phyloP scores from a whole-genome alignment of 2,113 vertebrate genomes.

The Dipodomys ordii region DNA sequence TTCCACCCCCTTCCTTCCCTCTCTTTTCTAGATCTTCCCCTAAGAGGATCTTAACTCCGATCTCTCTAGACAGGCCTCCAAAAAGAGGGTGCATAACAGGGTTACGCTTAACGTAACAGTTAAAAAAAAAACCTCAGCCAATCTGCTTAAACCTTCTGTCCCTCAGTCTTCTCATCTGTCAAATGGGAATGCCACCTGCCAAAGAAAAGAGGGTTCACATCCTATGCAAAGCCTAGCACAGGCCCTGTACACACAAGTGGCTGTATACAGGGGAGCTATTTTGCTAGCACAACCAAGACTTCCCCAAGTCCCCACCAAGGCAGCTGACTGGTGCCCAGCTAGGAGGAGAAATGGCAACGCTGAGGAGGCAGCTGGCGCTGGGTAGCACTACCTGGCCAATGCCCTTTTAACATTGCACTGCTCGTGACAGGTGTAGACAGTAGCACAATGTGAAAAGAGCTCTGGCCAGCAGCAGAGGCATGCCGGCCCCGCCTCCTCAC shows the following conservation, averaged over 20 bases:
- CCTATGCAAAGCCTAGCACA: too few species aligned
- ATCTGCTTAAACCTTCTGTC: not conserved
- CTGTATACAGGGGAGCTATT: not conserved
- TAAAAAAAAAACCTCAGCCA: not conserved
- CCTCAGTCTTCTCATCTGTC: constrained; percentile 14
- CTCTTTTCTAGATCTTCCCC: not conserved
- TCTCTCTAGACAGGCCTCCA: not conserved
- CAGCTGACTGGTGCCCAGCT: constrained; percentile 7
- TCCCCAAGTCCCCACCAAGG: not conserved
- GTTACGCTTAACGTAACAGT: not conserved
- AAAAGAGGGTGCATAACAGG: not conserved
- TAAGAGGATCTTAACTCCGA: not conserved
- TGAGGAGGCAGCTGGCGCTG: constrained; percentile 64
- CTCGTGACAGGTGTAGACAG: constrained; percentile 82
- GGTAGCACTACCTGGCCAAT: constrained; percentile 77
- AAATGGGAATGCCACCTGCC: not conserved
- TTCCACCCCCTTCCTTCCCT: not conserved
- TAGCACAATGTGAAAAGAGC: constrained; percentile 87
- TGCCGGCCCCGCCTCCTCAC: constrained; percentile 22
- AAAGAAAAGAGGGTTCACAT: not conserved
- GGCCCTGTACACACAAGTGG: not conserved
- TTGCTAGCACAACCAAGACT: not conserved
- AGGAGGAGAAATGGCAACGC: not conserved
- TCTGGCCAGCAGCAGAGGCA: constrained; percentile 74
- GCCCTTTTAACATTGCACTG: constrained; percentile 88